These are phyloP conservation scores for Thyatira batis DNA, from an alignment of 2,888 invertebrate genomes.

Conservation along the genomic window DNA sequence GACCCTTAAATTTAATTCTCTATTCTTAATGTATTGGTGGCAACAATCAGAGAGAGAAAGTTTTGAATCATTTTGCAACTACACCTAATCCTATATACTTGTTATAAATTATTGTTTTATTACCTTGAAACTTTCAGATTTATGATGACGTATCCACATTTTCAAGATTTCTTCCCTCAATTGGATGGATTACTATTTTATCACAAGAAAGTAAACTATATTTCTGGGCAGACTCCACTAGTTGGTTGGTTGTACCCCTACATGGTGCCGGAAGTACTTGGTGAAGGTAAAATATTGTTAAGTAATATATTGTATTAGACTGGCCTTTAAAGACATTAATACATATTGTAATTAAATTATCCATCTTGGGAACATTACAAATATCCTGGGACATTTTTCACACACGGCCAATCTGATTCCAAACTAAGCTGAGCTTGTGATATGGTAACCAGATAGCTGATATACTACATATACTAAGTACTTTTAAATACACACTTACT, in stretches of 20 bases:
- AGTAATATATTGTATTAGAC: slow-evolving; percentile 6
- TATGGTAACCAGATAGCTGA: no score
- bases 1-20: no score
- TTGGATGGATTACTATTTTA: slow-evolving; percentile 96
- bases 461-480: no score
- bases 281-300: slow-evolving; percentile 56
- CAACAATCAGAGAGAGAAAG: slow-evolving; percentile 5
- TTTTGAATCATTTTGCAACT: not conserved
- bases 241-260: slow-evolving; percentile 96
- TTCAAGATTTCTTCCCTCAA: slow-evolving; percentile 60
- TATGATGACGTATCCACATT: slow-evolving; percentile 60
- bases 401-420: no score
- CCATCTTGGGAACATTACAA: no score
- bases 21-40: slow-evolving; percentile 2
- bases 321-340: no score
- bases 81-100: no score
- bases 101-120: no score
- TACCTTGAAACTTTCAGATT: slow-evolving; percentile 47
- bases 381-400: no score
- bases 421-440: no score
- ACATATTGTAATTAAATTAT: no score
- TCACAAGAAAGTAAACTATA: slow-evolving; percentile 91
- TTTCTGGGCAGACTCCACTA: slow-evolving; percentile 90
- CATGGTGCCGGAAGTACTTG: slow-evolving; percentile 92
- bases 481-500: no score